Conservation (phyloP, 2,113 vertebrate species). For the Psammodynastes pulverulentus region DNA sequence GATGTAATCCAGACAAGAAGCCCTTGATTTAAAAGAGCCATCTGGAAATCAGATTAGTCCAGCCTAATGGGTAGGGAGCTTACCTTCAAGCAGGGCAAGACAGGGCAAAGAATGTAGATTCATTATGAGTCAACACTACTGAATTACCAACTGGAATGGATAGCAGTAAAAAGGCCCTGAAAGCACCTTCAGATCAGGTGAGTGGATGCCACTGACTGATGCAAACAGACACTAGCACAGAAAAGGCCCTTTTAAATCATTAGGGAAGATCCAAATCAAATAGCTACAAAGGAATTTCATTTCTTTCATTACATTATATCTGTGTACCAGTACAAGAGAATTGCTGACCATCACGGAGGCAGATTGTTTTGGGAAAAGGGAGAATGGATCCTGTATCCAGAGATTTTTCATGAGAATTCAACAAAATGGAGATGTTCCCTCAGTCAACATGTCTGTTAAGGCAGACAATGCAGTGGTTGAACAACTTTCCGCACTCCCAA, state of each 20-base stretch:
- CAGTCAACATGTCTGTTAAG: neutral
- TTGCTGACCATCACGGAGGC: neutral
- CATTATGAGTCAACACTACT: neutral
- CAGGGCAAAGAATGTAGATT: neutral
- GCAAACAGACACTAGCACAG: neutral
- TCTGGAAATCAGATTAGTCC: neutral
- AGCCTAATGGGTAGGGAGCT: neutral
- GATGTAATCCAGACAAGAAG: neutral
- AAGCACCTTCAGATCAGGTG: neutral
- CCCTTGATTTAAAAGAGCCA: neutral
- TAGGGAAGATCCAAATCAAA: neutral
- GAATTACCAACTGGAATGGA: neutral
- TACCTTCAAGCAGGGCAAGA: neutral
- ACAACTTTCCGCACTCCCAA: neutral
- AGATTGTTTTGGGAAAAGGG: neutral
- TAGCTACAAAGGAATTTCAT: neutral
- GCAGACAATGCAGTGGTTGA: neutral
- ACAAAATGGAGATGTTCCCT: neutral
- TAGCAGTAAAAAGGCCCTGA: neutral
- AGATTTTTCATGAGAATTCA: neutral
- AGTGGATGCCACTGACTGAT: neutral
- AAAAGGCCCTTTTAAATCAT: neutral
- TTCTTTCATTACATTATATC: neutral
- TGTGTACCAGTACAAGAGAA: neutral
- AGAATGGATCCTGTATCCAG: neutral